Conservation (phyloP, 64 coral and sea anemone genomes). For the Hydrozoanthus tunicans region DNA sequence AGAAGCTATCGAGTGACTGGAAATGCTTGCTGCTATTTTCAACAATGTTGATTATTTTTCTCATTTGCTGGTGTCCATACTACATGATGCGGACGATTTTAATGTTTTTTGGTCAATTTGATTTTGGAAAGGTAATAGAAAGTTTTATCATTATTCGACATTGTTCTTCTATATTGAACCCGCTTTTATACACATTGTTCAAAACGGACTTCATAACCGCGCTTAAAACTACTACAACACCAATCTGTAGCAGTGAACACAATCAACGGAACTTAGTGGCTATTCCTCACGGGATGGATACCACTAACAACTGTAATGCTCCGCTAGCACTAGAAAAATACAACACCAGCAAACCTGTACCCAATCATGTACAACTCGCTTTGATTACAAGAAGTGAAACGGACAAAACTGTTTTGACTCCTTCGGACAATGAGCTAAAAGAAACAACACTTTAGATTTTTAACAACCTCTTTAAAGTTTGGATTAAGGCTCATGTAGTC, state of each 20-base stretch:
- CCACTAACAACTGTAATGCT: too few relatives aligned
- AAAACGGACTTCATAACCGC: conserved; percentile 37
- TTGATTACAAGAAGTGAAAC: background rate
- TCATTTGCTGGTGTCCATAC: conserved; percentile 13
- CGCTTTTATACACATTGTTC: conserved; percentile 31
- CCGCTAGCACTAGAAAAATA: background rate
- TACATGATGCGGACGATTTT: background rate
- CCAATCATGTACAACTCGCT: background rate
- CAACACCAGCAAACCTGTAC: background rate
- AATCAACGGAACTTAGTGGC: background rate
- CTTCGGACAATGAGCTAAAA: background rate
- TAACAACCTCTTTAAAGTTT: too few relatives aligned
- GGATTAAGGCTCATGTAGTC: too few relatives aligned
- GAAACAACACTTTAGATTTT: too few relatives aligned
- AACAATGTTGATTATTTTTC: conserved; percentile 40
- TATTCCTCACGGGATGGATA: background rate
- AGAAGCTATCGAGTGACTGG: conserved; percentile 9
- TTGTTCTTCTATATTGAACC: conserved; percentile 19
- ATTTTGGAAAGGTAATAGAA: background rate
- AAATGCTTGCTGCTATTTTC: conserved; percentile 30
- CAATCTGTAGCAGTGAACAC: background rate
- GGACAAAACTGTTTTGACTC: background rate
- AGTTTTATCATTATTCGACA: background rate
- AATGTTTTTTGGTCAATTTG: background rate
- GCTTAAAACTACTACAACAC: background rate